Evolutionary conservation across 2,797 vertebrate species (phyloP), one percentile per base, ranked within the genome.

Genomic region (Salarias fasciatus): DNA sequence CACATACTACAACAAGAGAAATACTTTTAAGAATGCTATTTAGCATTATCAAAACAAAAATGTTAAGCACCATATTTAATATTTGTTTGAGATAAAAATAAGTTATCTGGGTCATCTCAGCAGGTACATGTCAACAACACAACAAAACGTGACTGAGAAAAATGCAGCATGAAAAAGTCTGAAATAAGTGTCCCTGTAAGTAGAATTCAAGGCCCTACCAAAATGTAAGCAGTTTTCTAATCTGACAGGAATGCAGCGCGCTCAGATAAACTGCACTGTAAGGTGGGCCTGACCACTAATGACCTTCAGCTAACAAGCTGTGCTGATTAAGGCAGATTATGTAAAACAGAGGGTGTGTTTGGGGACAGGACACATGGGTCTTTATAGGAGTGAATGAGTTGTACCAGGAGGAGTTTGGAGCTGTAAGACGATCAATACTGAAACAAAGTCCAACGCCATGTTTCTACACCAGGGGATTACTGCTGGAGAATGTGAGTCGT

Each of bases 371-470:
- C 69, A 82, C 57, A 60, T 50, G 36, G 44, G 11, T 65, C 53
- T 60, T 82, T 74, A 50, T 45, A 33, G 53, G 46, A 61, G 75
- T 63, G 55, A 66, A 24, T 8, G 18, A n/a, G 43, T 46, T 24
- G 78, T 83, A 75, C 73, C 66, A 56, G 50, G 38, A 28, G 2
- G 50, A 12, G 43, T 63, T 63, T 53, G 35, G 61, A 57, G 28
- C 64, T 45, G 28, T 88, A 80, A 84, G 71, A 42, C 54, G 77
- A 86, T 87, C 70, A 86, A 24, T 24, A 35, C 42, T 4, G 41
- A 72, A 62, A 72, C 76, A 81, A 82, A 72, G 68, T 79, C 45
- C 74, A 69, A 59, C 56, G 41, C 38, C 29, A 24, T 24, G 18
- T 60, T 66, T 63, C 43, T 63, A 30, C 57, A 69, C 31, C 24